These are phyloP conservation scores for Holothuria glaberrima DNA, from an alignment of 35 echinoderm and acorn worm species.

Conservation along the genomic window DNA sequence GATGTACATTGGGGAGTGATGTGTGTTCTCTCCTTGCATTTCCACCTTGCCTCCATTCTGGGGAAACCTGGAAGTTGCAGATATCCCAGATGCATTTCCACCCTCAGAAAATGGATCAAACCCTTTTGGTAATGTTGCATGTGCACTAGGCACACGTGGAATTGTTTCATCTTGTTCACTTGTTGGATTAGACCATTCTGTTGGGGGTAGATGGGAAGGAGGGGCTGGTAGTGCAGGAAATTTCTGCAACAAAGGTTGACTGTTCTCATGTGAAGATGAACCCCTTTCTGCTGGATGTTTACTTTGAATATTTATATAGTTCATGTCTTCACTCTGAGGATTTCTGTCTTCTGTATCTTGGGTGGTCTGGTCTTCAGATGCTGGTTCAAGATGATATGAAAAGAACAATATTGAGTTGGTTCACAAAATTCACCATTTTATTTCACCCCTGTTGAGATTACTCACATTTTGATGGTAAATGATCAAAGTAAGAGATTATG, in stretches of 20 bases:
- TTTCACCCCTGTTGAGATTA: no score
- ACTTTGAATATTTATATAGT: neutral
- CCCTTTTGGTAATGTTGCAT: slow-evolving; percentile 72
- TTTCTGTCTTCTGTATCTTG: no score
- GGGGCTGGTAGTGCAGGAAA: slow-evolving; percentile 47
- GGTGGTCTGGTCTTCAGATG: no score
- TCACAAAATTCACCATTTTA: no score
- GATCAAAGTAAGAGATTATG: no score
- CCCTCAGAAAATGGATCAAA: slow-evolving; percentile 76
- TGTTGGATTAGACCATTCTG: slow-evolving; percentile 66
- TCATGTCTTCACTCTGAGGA: neutral
- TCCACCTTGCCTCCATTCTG: neutral
- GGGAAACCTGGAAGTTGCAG: neutral
- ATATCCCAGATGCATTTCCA: neutral
- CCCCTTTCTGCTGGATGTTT: neutral
- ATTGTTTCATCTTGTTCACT: neutral
- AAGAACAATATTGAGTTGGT: no score
- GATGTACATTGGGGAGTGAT: neutral
- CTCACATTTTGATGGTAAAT: no score
- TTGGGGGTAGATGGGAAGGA: slow-evolving; percentile 63
- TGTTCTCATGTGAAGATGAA: neutral
- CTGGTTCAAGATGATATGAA: no score
- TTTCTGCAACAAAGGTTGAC: neutral
- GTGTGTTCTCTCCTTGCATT: neutral
- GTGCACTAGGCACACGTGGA: slow-evolving; percentile 62